A percentile compares a stretch with the other conserved stretches of the same genome.
phyloP scores from a whole-genome alignment of 2,888 invertebrate genomes.

The Lithophane leautieri region DNA sequence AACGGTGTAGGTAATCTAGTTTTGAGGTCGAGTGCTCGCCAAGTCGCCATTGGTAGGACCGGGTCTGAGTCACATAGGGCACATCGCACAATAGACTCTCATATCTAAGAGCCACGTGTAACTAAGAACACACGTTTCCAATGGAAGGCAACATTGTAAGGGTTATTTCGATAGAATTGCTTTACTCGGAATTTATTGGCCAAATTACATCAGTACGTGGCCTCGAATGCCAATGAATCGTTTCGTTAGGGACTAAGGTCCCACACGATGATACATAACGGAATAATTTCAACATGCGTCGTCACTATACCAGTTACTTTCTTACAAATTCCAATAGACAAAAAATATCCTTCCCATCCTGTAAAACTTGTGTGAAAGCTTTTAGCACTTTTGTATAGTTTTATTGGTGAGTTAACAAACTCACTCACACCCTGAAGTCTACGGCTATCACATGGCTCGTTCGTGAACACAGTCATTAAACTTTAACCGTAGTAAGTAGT shows the following conservation, averaged over 20 bases:
- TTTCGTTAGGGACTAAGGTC: slow-evolving; percentile 20
- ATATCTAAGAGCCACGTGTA: slow-evolving; percentile 68
- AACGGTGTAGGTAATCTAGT: slow-evolving; percentile 70
- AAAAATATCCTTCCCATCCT: slow-evolving; percentile 10
- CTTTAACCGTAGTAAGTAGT: slow-evolving; percentile 49
- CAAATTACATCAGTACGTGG: slow-evolving; percentile 50
- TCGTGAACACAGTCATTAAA: slow-evolving; percentile 57
- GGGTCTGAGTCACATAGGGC: slow-evolving; percentile 70
- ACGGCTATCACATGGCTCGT: slow-evolving; percentile 44
- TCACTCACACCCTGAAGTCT: slow-evolving; percentile 34
- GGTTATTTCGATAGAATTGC: slow-evolving; percentile 60
- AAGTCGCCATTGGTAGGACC: slow-evolving; percentile 67
- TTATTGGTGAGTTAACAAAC: slow-evolving; percentile 55
- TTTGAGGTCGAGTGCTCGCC: slow-evolving; percentile 67
- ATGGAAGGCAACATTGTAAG: slow-evolving; percentile 60
- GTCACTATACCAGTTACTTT: background rate
- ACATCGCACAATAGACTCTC: slow-evolving; percentile 61
- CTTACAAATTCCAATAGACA: background rate
- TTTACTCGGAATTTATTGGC: slow-evolving; percentile 62
- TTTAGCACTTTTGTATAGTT: slow-evolving; percentile 55
- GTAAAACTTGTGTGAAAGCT: slow-evolving; percentile 46
- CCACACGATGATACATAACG: background rate
- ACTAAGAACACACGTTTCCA: slow-evolving; percentile 64
- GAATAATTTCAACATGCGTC: background rate
- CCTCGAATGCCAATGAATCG: slow-evolving; percentile 51